Conservation (phyloP, 2,797 vertebrate genomes). For the Coregonus sp. region DNA sequence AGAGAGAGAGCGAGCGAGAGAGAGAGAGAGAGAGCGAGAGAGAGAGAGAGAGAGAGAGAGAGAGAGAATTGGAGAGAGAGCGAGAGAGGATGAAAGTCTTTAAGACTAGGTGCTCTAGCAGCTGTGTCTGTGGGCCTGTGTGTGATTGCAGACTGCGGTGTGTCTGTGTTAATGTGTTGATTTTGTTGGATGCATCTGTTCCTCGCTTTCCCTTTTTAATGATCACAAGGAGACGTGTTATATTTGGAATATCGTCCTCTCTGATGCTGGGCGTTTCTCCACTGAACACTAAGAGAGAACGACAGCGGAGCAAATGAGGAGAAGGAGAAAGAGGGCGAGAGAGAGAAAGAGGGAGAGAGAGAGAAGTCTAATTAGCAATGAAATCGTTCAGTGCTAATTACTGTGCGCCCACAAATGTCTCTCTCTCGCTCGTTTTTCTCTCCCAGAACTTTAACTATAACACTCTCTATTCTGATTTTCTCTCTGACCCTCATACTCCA, state of each 20-base stretch:
- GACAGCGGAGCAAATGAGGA: neutral
- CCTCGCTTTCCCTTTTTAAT: slow-evolving; percentile 62
- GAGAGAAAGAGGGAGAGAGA: neutral
- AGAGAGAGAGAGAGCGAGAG: slow-evolving; percentile 14
- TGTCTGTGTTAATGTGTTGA: slow-evolving; percentile 69
- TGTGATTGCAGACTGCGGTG: slow-evolving; percentile 58
- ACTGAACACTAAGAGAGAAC: slow-evolving; percentile 56
- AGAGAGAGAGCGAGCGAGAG: slow-evolving; percentile 6
- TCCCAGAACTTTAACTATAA: slow-evolving; percentile 20
- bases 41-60: slow-evolving; percentile 17
- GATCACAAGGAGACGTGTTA: slow-evolving; percentile 59
- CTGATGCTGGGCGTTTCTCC: slow-evolving; percentile 40
- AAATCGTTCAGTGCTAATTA: slow-evolving; percentile 51
- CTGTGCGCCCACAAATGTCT: slow-evolving; percentile 28
- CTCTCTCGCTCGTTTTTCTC: slow-evolving; percentile 22
- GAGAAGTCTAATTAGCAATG: slow-evolving; percentile 50
- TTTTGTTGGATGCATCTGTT: slow-evolving; percentile 72
- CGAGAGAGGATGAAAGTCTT: slow-evolving; percentile 33
- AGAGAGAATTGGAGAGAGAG: slow-evolving; percentile 13
- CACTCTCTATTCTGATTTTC: slow-evolving; percentile 3
- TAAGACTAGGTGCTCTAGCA: slow-evolving; percentile 63
- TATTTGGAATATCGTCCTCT: slow-evolving; percentile 49
- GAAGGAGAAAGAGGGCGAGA: neutral
- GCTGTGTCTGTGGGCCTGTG: slow-evolving; percentile 59
- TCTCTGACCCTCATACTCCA: neutral